Base-by-base conservation (phyloP, 2,797 vertebrate genomes). In the Rallus crepitans region DNA sequence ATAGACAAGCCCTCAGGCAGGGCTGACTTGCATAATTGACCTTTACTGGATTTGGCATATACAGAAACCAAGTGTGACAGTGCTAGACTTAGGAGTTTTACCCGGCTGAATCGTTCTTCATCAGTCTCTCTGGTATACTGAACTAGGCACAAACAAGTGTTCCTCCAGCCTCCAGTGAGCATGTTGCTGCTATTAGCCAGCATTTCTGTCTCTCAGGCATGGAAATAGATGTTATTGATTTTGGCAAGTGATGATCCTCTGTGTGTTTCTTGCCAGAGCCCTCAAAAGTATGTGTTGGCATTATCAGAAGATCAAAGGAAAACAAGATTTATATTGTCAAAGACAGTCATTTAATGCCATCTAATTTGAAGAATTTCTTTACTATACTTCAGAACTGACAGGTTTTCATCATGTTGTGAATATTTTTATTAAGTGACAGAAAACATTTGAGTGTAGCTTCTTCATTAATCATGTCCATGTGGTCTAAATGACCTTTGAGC, bases 1-100 rank as follows among this genome's bases (percentile, higher is more conserved):
- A 63, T 18, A 90, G 91, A 90, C 80, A 91, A 90, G 82, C 89
- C 94, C 82, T 64, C 48, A 79, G 89, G 91, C 95, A 93, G 80
- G 70, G 39, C 48, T 93, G 85, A 89, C 82, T 96, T 84, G 63
- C 40, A 39, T 70, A 89, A 89, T 87, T 2, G 1, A 63, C 31
- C 53, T 56, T 86, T 82, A 57, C 66, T 56, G 37, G 52, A 55
- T 79, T 70, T 94, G 94, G 82, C 89, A 96, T 93, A 28, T 77
- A 42, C 6, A 53, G 73, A 94, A 93, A 90, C 31, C 33, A 72
- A 79, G 16, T 19, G 53, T 84, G 90, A 90, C 94, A 96, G 70
- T 73, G 47, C 37, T 88, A 84, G 76, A 69, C 1, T 1, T 11
- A 59, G 48, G 70, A 90, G 48, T 70, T 93, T 78, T 85, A 72